Base-by-base conservation (phyloP, 2,797 vertebrate species). In the Percopsis omiscomaycus region DNA sequence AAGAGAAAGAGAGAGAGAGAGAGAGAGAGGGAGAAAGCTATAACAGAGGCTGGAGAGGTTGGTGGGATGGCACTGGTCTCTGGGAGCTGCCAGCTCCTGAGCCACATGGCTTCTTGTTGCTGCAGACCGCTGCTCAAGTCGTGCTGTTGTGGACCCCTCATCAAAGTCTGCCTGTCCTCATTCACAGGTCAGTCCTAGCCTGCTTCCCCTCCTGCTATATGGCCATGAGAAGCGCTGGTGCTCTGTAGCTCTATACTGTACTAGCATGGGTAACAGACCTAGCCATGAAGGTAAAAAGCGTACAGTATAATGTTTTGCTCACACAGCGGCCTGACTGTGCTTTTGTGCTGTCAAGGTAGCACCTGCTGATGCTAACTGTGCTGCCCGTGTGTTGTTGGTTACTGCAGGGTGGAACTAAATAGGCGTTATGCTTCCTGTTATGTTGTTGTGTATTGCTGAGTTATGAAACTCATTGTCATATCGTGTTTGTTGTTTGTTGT, bases 131-230 rank as follows among this genome's bases (percentile, higher is more conserved):
- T 89, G 75, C 80, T 89, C 74, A 73, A 81, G 86, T 92, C 84
- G 4, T 88, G 80, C 81, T 86, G 87, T 79, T 91, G 88, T 78
- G 71, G 87, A 81, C 80, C 88, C 44, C 68, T 91, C 80, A 84
- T 93, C 89, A 92, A 90, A 90, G 81, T 85, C 69, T 93, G 91
- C 91, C 89, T 93, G 86, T 92, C 86, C 88, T 91, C 85, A 77
- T 87, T 92, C 88, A 91, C 93, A 94, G 93, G 93, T 94, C 88
- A 86, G 92, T 93, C 84, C 86, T 79, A 67, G 69, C 72, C 81
- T 59, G 60, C 67, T 72, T 71, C 82, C 73, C 72, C 69, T 67
- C 76, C 73, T 75, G 55, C 81, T 64, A 78, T 68, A 30, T 86
- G 71, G 80, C 71, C 86, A 89, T 90, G 90, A 89, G 71, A 84